phyloP scores from a whole-genome alignment of 1,140 invertebrate species.

The Platyura marginata region DNA sequence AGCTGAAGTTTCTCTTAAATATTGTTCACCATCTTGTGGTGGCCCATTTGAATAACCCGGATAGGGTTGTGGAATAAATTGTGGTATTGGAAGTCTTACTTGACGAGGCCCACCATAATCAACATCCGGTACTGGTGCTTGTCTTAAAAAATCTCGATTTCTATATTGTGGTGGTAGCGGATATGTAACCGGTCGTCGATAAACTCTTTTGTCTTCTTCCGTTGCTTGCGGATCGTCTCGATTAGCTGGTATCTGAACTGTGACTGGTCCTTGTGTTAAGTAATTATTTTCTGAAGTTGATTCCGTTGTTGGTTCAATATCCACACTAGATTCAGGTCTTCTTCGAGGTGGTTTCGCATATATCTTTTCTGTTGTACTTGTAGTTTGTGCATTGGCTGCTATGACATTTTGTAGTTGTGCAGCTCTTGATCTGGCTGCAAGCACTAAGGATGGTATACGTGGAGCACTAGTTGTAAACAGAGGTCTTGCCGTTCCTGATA shows the following conservation, averaged over 20 bases:
- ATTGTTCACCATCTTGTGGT: constrained; percentile 22
- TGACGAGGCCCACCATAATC: background rate
- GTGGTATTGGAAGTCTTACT: background rate
- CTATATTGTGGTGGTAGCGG: background rate
- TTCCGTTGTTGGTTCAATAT: constrained; percentile 9
- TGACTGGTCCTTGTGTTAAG: constrained; percentile 10
- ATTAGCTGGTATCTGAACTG: constrained; percentile 18
- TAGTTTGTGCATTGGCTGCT: constrained; percentile 4
- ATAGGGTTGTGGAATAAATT: background rate
- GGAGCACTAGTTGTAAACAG: constrained; percentile 37
- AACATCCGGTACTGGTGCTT: background rate
- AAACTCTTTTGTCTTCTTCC: background rate
- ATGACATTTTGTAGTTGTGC: constrained; percentile 22
- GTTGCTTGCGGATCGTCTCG: constrained; percentile 1
- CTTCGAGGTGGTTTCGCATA: constrained; percentile 8
- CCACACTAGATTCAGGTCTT: constrained; percentile 9
- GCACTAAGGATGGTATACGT: constrained; percentile 19
- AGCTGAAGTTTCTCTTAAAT: constrained; percentile 18
- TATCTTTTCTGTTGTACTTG: constrained; percentile 6
- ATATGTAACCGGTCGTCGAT: background rate
- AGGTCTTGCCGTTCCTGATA: constrained; percentile 33
- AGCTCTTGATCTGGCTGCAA: constrained; percentile 8
- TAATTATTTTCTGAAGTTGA: constrained; percentile 7
- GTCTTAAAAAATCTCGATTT: constrained; percentile 2
- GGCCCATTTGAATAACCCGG: background rate